These are phyloP conservation scores for Eristalis tenax DNA, from an alignment of 2,888 invertebrate genomes.

Conservation along the genomic window DNA sequence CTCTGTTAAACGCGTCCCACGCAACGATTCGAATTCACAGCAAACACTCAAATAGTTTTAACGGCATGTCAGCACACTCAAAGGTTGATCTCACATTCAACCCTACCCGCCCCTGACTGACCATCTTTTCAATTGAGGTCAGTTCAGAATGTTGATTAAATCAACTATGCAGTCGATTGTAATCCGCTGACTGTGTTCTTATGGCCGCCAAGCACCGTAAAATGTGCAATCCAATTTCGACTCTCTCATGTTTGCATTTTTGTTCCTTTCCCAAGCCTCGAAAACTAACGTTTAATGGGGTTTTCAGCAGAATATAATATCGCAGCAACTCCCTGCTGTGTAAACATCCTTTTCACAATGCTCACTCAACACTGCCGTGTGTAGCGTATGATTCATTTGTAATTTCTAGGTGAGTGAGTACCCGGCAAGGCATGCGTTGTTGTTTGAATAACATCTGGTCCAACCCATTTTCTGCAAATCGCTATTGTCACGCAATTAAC, in stretches of 20 bases:
- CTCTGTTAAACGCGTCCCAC: no score
- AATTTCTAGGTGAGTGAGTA: not conserved
- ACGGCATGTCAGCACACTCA: no score
- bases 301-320: not conserved
- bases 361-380: not conserved
- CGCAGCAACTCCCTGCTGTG: not conserved
- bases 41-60: no score
- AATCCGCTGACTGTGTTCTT: not conserved
- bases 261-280: not conserved
- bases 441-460: constrained; percentile 3
- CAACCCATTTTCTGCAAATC: not conserved
- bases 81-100: no score
- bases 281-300: not conserved
- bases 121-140: no score
- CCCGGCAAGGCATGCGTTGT: not conserved
- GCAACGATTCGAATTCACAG: no score
- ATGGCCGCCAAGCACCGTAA: not conserved
- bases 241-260: not conserved
- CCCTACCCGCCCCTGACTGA: no score
- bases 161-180: not conserved
- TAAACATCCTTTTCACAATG: not conserved
- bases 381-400: not conserved
- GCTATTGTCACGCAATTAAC: constrained; percentile 11
- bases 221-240: not conserved
- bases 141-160: no score